Base-by-base conservation (phyloP, 2,797 vertebrate genomes). In the Catamblyrhynchus diadema region DNA sequence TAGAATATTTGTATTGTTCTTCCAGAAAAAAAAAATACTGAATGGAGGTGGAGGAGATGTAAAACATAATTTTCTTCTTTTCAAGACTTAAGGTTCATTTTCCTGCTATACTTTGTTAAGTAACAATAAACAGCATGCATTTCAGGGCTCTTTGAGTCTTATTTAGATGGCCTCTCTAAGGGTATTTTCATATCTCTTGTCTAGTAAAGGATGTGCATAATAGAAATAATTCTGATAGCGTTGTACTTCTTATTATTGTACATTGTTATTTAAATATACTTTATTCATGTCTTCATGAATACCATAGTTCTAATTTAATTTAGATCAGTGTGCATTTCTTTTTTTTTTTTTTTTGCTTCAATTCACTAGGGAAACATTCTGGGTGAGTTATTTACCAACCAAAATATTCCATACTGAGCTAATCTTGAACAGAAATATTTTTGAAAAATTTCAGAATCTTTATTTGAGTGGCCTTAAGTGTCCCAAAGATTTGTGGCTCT, bases 221-320 rank as follows among this genome's bases (percentile, higher is more conserved):
- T 18, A 50, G 12, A 59, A 45, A 3, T 59, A 47, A 19, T 67
- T 64, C 44, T 47, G 25, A 27, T 19, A 32, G 33, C 1, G 1
- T 32, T 54, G 0, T 28, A 6, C 1, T 67, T 79, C 8, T 8
- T n/a, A 1, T 37, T 53, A 4, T 30, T 69, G 21, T 41, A 14
- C 0, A 0, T 23, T 60, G 9, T 20, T 16, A 10, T 78, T 91
- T 62, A 51, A 42, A 54, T 73, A 30, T 8, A 4, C 6, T 37
- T 75, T 32, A 39, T 37, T 67, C 7, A 10, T 35, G 4, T 37
- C 14, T 67, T 61, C 5, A 2, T 44, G 51, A 33, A 41, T 28
- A 32, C 17, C 14, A 17, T 17, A 72, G 10, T 14, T 88, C 18
- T 75, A 77, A 65, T 17, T 50, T 27, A 33, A 44, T 33, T 12